Conservation (phyloP, 2,113 vertebrate species). For the Marcusenius ussheri region DNA sequence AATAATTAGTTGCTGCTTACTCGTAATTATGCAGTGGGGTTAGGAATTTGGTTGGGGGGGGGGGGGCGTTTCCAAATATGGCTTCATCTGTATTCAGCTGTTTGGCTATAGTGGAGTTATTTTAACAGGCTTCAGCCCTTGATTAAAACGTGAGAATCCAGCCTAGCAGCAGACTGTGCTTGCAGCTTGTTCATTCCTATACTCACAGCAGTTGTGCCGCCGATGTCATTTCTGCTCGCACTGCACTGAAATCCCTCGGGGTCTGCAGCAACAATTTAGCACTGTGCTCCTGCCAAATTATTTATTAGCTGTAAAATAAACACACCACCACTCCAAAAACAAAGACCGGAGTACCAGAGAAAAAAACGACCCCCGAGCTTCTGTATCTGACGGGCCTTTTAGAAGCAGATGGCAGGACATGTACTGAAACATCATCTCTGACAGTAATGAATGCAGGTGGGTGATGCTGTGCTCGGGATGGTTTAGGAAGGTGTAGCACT, state of each 20-base stretch:
- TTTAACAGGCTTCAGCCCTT: not conserved
- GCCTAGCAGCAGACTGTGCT: not conserved
- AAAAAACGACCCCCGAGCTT: not conserved
- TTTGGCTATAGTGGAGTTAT: not conserved
- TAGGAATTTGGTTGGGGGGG: not conserved
- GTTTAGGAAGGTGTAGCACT: not conserved
- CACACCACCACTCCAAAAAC: slow-evolving; percentile 26
- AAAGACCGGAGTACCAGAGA: not conserved
- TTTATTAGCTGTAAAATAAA: slow-evolving; percentile 37
- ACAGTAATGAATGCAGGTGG: not conserved
- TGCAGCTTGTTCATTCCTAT: slow-evolving; percentile 23
- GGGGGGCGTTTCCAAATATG: not conserved
- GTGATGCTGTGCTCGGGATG: not conserved
- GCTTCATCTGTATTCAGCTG: not conserved
- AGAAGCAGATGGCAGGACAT: not conserved
- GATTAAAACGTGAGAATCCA: slow-evolving; percentile 7
- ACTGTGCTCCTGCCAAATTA: slow-evolving; percentile 39
- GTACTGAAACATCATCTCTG: not conserved
- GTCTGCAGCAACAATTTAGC: slow-evolving; percentile 32
- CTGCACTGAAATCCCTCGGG: slow-evolving; percentile 22
- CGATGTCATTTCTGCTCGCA: not conserved
- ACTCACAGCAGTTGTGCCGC: slow-evolving; percentile 2
- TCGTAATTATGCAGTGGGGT: not conserved
- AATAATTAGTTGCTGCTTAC: not conserved
- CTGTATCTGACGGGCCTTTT: not conserved